These are phyloP conservation scores for Decapterus maruadsi DNA, from an alignment of 2,797 vertebrate species.

Conservation along the genomic window DNA sequence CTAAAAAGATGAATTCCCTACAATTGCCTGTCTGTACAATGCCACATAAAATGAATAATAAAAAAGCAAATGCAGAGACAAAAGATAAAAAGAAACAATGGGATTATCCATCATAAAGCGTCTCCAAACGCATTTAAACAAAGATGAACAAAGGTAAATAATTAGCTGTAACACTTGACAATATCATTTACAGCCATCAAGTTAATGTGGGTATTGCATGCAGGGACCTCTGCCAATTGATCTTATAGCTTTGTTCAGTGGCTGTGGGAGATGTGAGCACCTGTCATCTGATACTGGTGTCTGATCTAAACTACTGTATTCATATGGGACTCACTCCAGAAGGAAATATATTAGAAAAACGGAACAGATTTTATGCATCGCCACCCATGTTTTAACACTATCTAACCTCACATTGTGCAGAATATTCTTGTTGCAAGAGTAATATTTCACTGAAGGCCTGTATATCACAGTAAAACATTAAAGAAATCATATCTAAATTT, in stretches of 20 bases:
- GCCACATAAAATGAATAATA: conserved; percentile 85
- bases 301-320: conserved; percentile 66
- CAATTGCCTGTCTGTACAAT: conserved; percentile 80
- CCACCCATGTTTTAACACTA: neutral
- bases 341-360: conserved; percentile 1
- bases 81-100: conserved; percentile 81
- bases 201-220: conserved; percentile 77
- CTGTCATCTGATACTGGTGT: conserved; percentile 67
- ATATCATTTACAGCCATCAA: conserved; percentile 75
- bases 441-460: neutral
- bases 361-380: conserved; percentile 3
- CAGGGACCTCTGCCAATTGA: conserved; percentile 75
- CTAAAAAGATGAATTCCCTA: conserved; percentile 83
- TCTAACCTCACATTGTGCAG: conserved; percentile 2
- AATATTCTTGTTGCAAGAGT: neutral
- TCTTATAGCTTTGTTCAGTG: conserved; percentile 67
- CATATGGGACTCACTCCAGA: conserved; percentile 38
- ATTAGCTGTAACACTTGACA: conserved; percentile 78
- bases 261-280: conserved; percentile 67
- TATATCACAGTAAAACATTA: neutral
- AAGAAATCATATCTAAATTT: neutral
- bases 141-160: conserved; percentile 81
- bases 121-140: conserved; percentile 67
- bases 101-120: conserved; percentile 78
- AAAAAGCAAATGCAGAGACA: conserved; percentile 75